Evolutionary conservation across 1,140 invertebrate genomes (phyloP).

Genomic region (Formica exsecta): DNA sequence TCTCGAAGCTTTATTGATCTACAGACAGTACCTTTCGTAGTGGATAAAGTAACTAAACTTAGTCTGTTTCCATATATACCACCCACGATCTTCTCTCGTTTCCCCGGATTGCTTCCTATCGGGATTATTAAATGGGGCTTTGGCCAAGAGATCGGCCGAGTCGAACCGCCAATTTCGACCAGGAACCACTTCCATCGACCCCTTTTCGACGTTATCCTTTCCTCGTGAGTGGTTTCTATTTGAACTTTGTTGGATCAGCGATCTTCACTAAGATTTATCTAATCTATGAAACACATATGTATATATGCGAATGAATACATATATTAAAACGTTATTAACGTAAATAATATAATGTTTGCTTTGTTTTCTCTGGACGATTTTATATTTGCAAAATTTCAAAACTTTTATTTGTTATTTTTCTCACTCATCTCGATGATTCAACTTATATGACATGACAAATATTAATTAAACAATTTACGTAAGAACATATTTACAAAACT

Average conservation of each 20-base stretch:
- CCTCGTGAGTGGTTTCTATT: conserved; percentile 68
- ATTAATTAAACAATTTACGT: not conserved
- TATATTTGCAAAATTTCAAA: not conserved
- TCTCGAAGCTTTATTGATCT: conserved; percentile 67
- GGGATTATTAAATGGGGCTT: conserved; percentile 75
- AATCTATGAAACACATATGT: conserved; percentile 50
- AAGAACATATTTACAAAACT: not conserved
- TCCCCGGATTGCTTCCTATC: conserved; percentile 52
- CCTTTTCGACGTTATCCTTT: conserved; percentile 63
- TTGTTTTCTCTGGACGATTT: conserved; percentile 14
- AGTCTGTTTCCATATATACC: conserved; percentile 56
- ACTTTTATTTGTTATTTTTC: not conserved
- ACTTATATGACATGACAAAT: not conserved
- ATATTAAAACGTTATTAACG: not conserved
- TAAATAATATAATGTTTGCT: not conserved
- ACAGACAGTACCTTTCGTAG: conserved; percentile 24
- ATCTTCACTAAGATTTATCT: conserved; percentile 45
- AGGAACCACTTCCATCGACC: conserved; percentile 62
- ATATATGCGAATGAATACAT: conserved; percentile 31
- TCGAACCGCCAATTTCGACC: conserved; percentile 71
- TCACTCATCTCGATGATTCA: too few species aligned
- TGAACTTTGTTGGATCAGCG: conserved; percentile 70
- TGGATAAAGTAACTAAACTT: conserved; percentile 63
- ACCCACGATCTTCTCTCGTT: conserved; percentile 32
- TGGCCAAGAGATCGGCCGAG: conserved; percentile 69